phyloP scores from a whole-genome alignment of 1,140 invertebrate species.

The Sycophila sp. region DNA sequence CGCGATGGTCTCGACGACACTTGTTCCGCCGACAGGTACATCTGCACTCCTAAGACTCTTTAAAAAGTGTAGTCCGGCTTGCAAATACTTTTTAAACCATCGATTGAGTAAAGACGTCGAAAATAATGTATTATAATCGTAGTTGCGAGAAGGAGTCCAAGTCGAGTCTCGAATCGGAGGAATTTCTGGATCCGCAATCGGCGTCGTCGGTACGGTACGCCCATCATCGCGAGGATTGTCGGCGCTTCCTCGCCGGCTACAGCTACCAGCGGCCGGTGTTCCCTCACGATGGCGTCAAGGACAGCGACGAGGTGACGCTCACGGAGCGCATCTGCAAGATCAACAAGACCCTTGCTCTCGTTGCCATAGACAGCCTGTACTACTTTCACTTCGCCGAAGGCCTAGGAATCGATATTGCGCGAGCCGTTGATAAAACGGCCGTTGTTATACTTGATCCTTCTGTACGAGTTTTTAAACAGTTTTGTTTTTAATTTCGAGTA shows the following conservation, averaged over 20 bases:
- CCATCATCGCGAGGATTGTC: constrained; percentile 52
- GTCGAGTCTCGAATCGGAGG: too few relatives aligned
- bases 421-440: constrained; percentile 72
- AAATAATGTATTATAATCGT: too few relatives aligned
- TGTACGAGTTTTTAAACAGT: constrained; percentile 61
- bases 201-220: constrained; percentile 50
- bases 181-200: constrained; percentile 68
- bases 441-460: constrained; percentile 78
- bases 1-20: not conserved
- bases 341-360: constrained; percentile 75
- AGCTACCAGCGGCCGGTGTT: constrained; percentile 57
- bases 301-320: constrained; percentile 41
- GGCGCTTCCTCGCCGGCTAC: constrained; percentile 56
- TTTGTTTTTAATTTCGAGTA: constrained; percentile 36
- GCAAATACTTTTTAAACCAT: too few relatives aligned
- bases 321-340: constrained; percentile 67
- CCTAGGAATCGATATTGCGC: constrained; percentile 75
- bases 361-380: constrained; percentile 76
- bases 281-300: constrained; percentile 38
- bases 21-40: constrained; percentile 17
- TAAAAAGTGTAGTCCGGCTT: too few relatives aligned
- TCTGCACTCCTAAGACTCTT: too few relatives aligned
- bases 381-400: constrained; percentile 79
- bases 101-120: too few relatives aligned
- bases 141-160: too few relatives aligned